These are phyloP conservation scores for Pollenia amentaria DNA, from an alignment of 2,888 invertebrate genomes.

Conservation along the genomic window DNA sequence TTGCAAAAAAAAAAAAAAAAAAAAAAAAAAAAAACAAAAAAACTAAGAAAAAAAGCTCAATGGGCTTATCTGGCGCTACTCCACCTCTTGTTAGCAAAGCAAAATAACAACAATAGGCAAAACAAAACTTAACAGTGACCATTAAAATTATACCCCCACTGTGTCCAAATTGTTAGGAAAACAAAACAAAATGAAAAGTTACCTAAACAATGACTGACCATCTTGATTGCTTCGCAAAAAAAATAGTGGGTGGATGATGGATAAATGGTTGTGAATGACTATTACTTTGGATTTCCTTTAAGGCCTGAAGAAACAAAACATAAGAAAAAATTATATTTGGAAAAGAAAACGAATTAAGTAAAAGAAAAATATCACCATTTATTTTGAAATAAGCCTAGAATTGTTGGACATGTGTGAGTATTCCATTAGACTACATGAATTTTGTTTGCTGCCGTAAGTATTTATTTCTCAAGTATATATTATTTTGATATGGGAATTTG, in stretches of 20 bases:
- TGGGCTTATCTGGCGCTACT: slow-evolving; percentile 56
- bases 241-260: slow-evolving; percentile 54
- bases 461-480: slow-evolving; percentile 19
- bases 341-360: slow-evolving; percentile 46
- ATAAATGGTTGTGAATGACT: slow-evolving; percentile 31
- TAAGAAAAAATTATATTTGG: background rate
- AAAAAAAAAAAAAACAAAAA: slow-evolving; percentile 42
- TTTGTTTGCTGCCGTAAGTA: background rate
- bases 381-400: slow-evolving; percentile 46
- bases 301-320: slow-evolving; percentile 26
- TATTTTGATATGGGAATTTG: slow-evolving; percentile 39
- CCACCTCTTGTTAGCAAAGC: slow-evolving; percentile 30
- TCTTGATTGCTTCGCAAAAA: slow-evolving; percentile 36
- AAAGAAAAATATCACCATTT: slow-evolving; percentile 43
- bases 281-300: slow-evolving; percentile 3
- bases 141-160: slow-evolving; percentile 54
- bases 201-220: slow-evolving; percentile 63
- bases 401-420: slow-evolving; percentile 3
- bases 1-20: slow-evolving; percentile 12
- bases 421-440: background rate
- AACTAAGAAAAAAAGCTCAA: slow-evolving; percentile 32
- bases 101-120: slow-evolving; percentile 14
- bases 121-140: slow-evolving; percentile 46
- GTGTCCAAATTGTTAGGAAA: slow-evolving; percentile 8
- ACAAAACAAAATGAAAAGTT: slow-evolving; percentile 48